phyloP scores from a whole-genome alignment of 2,113 vertebrate genomes.

The Corythoichthys intestinalis region DNA sequence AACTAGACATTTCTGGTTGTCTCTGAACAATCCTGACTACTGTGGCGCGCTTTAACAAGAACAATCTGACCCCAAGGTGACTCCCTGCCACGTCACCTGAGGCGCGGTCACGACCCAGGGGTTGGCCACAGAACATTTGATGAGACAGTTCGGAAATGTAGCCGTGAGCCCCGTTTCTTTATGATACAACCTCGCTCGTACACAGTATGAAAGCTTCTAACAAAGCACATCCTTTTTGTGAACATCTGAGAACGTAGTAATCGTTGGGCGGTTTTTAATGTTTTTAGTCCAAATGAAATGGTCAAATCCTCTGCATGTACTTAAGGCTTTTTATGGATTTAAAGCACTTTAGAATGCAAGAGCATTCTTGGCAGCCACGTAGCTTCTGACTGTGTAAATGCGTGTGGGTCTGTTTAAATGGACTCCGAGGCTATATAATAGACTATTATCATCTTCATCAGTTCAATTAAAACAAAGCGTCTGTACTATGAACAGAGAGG shows the following conservation, averaged over 20 bases:
- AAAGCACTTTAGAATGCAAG: constrained; percentile 22
- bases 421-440: constrained; percentile 43
- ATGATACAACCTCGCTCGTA: constrained; percentile 3
- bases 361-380: constrained; percentile 21
- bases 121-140: too few species aligned
- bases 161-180: not conserved
- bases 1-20: not conserved
- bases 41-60: not conserved
- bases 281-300: constrained; percentile 16
- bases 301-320: not conserved
- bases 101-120: not conserved
- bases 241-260: constrained; percentile 1
- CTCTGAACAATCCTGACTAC: not conserved
- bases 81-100: not conserved
- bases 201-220: constrained; percentile 8
- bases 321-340: constrained; percentile 16
- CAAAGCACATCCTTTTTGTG: constrained; percentile 17
- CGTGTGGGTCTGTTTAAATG: constrained; percentile 5
- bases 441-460: constrained; percentile 29
- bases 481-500: constrained; percentile 14
- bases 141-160: not conserved
- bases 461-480: constrained; percentile 27
- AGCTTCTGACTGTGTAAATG: constrained; percentile 15
- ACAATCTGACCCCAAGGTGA: not conserved
- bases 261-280: not conserved